These are phyloP conservation scores for Chaetops frenatus DNA, from an alignment of 2,113 vertebrate species.

Conservation along the genomic window DNA sequence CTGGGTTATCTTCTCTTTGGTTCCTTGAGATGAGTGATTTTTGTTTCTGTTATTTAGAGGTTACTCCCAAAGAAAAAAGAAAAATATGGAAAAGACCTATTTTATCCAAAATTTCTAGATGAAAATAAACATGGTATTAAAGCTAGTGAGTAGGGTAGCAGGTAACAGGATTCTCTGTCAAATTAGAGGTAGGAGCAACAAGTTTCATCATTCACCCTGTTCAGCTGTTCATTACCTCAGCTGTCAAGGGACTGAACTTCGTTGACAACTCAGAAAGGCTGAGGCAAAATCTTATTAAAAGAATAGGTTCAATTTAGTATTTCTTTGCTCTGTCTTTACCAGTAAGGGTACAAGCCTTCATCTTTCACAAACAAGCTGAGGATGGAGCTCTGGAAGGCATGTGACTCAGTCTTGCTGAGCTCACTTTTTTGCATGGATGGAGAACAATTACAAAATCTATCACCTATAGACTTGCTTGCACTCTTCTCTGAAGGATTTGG, in stretches of 20 bases:
- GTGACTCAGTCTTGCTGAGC: background rate
- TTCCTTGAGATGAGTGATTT: background rate
- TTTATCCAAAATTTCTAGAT: background rate
- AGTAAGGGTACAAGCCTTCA: background rate
- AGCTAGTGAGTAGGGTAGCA: background rate
- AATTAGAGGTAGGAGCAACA: background rate
- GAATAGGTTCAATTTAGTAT: background rate
- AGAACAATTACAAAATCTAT: background rate
- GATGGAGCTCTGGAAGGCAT: background rate
- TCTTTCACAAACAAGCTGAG: background rate
- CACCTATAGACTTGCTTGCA: background rate
- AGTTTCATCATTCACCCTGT: background rate
- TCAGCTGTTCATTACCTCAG: background rate
- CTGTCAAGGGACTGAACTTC: background rate
- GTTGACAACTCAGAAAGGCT: background rate
- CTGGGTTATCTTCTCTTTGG: background rate
- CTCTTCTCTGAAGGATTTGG: background rate
- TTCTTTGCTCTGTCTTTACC: background rate
- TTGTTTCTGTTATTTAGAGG: background rate
- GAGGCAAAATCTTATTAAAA: background rate
- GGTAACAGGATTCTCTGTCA: background rate
- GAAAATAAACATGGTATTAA: background rate
- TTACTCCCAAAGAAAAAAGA: background rate
- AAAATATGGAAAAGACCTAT: background rate
- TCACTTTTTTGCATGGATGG: background rate